Evolutionary conservation across 2,113 vertebrate genomes (phyloP).

Genomic region (Nerophis ophidion): DNA sequence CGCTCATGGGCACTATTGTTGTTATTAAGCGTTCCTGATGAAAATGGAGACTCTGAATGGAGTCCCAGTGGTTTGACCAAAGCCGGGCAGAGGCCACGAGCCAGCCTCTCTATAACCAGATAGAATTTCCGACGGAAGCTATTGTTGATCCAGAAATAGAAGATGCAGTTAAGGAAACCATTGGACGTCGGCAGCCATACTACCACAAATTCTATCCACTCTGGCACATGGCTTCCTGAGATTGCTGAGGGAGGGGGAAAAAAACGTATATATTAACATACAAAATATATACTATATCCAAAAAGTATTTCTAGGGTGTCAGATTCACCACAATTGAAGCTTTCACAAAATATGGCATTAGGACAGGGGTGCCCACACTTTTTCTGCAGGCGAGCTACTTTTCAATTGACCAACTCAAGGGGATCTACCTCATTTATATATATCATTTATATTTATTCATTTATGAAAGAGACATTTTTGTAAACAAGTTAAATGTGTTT

Average conservation of each 20-base stretch:
- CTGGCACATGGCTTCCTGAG: constrained; percentile 65
- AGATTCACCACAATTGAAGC: no score
- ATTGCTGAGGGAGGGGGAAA: constrained; percentile 60
- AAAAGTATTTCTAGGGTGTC: no score
- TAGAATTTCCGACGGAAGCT: constrained; percentile 77
- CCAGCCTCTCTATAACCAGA: constrained; percentile 54
- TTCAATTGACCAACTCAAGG: no score
- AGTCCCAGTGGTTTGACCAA: constrained; percentile 33
- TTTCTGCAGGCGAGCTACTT: no score
- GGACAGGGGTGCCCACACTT: no score
- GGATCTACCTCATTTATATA: no score
- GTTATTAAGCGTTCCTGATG: constrained; percentile 50
- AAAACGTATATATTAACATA: constrained; percentile 12
- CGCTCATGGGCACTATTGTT: constrained; percentile 58
- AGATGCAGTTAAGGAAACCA: constrained; percentile 84
- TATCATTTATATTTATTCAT: no score
- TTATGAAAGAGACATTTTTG: no score
- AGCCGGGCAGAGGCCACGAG: constrained; percentile 47
- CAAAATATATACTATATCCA: no score
- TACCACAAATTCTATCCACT: constrained; percentile 81
- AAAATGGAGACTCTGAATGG: constrained; percentile 21
- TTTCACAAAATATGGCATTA: no score
- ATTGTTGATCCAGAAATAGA: constrained; percentile 83
- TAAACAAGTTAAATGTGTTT: no score
- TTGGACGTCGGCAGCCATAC: constrained; percentile 81